Evolutionary conservation across 2,797 vertebrate genomes (phyloP), one percentile per base, ranked within the genome.

Genomic region (Hybognathus amarus): DNA sequence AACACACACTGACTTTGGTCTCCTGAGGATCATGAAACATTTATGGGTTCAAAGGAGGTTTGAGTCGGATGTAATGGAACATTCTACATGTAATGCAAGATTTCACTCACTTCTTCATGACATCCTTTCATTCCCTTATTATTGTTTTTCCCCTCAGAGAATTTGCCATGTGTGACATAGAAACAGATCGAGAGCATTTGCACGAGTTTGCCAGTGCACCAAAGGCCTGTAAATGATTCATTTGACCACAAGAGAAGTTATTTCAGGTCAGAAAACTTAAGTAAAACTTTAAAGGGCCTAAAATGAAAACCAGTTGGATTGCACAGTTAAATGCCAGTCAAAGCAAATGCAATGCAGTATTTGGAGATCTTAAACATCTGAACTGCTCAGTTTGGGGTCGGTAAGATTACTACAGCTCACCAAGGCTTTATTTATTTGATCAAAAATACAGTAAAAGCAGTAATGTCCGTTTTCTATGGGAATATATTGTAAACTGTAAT

Each of bases 201-300:
- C 20, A 6, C 10, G 36, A 45, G 52, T 40, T 33, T 59, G 52
- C 36, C 56, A 24, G 54, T 6, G n/a, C 74, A 1, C 54, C 74
- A 42, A 13, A 76, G 0, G 6, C 70, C 45, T 86, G 85, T 86
- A 83, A 88, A 88, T 88, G 63, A 90, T 88, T 88, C 0, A 89
- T 86, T 79, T 80, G 13, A 61, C 79, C 80, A 78, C 70, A 85
- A 45, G 77, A 56, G 36, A 66, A 22, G 61, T 54, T 27, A 61
- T 80, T 84, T 67, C 78, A 56, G 71, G 67, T 87, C 54, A 13
- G 56, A 73, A 82, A 15, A 70, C 40, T 33, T 33, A 33, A 33
- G 3, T 2, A 3, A 33, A 3, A 33, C 2, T 2, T 33, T 47
- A 74, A 30, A n/a, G 17, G 47, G 8, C 9, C 30, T 40, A 38